Conservation (phyloP, 37 sponge, comb jelly and placozoan genomes). For the Ephydatia muelleri region DNA sequence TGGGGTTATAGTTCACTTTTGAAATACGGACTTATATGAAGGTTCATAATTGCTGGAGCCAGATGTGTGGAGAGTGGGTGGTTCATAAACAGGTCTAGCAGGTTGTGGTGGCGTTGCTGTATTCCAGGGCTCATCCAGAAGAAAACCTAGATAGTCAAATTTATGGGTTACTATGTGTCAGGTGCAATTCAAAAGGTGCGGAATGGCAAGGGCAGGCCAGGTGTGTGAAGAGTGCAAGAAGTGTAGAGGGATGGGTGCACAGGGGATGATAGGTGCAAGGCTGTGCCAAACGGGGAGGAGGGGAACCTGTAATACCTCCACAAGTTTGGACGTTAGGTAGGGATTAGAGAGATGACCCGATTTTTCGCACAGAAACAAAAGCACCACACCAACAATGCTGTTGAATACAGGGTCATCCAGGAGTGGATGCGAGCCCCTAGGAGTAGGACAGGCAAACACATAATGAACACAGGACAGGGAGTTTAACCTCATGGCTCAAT, state of each 20-base stretch:
- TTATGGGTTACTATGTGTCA: neutral
- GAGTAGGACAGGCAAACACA: neutral
- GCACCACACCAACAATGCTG: conserved; percentile 45
- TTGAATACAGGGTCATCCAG: conserved; percentile 56
- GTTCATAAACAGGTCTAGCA: conserved; percentile 43
- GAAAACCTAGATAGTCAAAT: conserved; percentile 48
- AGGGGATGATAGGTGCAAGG: neutral
- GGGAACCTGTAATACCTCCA: conserved; percentile 64
- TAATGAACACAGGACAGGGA: neutral
- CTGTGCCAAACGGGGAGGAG: neutral
- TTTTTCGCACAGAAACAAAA: conserved; percentile 59
- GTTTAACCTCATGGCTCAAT: neutral
- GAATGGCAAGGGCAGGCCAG: neutral
- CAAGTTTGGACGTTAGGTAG: conserved; percentile 84
- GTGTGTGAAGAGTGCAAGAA: neutral
- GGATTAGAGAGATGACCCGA: conserved; percentile 77
- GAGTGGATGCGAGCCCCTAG: conserved; percentile 43
- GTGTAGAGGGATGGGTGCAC: neutral
- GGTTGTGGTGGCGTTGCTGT: conserved; percentile 25
- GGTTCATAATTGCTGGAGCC: conserved; percentile 61
- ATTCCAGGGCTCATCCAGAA: conserved; percentile 65
- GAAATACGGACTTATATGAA: conserved; percentile 58
- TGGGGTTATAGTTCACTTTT: no score
- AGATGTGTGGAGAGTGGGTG: conserved; percentile 54
- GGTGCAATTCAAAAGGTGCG: neutral